Conservation (phyloP, 2,888 invertebrate genomes). For the Troilus luridus region DNA sequence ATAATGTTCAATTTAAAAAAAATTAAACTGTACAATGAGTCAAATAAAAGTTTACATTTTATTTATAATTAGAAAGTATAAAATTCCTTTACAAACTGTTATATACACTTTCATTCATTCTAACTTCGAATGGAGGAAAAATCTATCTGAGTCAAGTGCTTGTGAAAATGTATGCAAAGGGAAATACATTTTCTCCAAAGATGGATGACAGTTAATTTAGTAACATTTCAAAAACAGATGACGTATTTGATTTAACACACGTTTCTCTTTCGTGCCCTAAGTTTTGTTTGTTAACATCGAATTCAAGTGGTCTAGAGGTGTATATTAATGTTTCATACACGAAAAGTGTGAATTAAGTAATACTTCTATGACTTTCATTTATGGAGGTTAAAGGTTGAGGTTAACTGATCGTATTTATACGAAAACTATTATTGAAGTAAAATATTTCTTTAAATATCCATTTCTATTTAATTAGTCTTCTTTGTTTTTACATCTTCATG, state of each 20-base stretch:
- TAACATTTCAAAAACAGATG: conserved; percentile 42
- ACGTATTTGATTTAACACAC: background rate
- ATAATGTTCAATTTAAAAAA: no score
- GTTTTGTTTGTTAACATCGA: background rate
- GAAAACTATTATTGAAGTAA: no score
- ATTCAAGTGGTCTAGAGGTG: background rate
- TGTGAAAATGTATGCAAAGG: conserved; percentile 28
- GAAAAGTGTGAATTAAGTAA: background rate
- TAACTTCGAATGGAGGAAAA: background rate
- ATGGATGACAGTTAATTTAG: conserved; percentile 44
- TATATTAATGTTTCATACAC: background rate
- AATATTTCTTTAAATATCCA: no score
- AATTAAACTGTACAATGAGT: no score
- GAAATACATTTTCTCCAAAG: conserved; percentile 39
- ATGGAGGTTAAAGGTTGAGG: background rate
- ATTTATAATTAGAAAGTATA: background rate
- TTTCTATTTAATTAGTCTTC: no score
- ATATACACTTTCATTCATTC: background rate
- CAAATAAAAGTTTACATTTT: no score
- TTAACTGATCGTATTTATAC: no score
- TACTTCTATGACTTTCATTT: background rate
- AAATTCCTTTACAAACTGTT: background rate
- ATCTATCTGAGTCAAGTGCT: conserved; percentile 20
- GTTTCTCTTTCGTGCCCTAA: background rate
- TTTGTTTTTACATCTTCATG: no score